Evolutionary conservation across 2,888 invertebrate genomes (phyloP).

Genomic region (Xestia rhomboidea): DNA sequence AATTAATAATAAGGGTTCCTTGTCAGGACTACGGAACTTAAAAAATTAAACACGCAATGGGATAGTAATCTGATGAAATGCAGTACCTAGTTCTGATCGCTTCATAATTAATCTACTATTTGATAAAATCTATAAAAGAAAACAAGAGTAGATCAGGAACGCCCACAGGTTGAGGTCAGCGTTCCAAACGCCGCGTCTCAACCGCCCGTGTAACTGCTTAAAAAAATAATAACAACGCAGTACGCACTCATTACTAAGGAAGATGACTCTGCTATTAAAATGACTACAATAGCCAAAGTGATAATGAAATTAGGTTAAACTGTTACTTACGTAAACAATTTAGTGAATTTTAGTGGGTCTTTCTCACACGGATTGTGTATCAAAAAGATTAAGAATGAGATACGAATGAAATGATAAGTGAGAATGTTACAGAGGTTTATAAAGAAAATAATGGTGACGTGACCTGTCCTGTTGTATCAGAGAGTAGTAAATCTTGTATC

Average conservation of each 20-base stretch:
- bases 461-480: slow-evolving; percentile 1
- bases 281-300: slow-evolving; percentile 32
- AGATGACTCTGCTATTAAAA: slow-evolving; percentile 38
- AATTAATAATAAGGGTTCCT: too few relatives aligned
- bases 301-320: slow-evolving; percentile 45
- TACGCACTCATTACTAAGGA: slow-evolving; percentile 23
- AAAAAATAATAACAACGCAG: slow-evolving; percentile 12
- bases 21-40: too few relatives aligned
- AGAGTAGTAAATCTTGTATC: not conserved
- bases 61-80: not conserved
- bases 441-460: not conserved
- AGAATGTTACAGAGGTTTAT: not conserved
- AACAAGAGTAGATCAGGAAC: not conserved
- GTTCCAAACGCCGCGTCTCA: slow-evolving; percentile 15
- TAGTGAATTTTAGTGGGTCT: slow-evolving; percentile 14
- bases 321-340: slow-evolving; percentile 48
- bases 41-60: not conserved
- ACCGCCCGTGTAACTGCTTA: slow-evolving; percentile 12
- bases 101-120: not conserved
- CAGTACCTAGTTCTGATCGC: not conserved
- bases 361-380: slow-evolving; percentile 27
- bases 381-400: slow-evolving; percentile 22
- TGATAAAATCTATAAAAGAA: not conserved
- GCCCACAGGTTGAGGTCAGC: not conserved
- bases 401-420: not conserved